Base-by-base conservation (phyloP, 2,113 vertebrate genomes). In the Ophiodon elongatus region DNA sequence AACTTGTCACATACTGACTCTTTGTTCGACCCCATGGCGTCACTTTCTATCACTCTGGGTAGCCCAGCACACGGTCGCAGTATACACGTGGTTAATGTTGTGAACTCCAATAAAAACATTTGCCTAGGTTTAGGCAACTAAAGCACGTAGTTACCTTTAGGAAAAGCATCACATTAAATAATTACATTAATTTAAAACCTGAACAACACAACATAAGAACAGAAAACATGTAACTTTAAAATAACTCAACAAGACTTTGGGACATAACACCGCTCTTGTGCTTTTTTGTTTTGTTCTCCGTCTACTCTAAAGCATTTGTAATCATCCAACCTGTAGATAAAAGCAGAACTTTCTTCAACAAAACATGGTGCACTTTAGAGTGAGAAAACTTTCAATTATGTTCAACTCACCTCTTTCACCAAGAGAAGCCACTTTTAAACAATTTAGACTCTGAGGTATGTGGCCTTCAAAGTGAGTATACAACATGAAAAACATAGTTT, bases 401-500 rank as follows among this genome's bases (percentile, higher is more conserved):
- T 56, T 66, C 45, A 75, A 37, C 17, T 27, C 15, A 2, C 21
- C 4, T 66, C 3, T 73, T 47, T 59, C 33, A 71, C 17, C 9
- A 41, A 56, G 67, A 54, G 39, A 54, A 19, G 1, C 4, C 1
- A 1, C 4, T 39, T 67, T 2, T 23, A 9, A 21, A 17, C 6
- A 15, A 7, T 13, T 15, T 6, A 43, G n/a, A 71, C 39, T 59
- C 2, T 8, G 27, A 57, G 5, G 2, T 45, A 29, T n/a, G 17
- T 62, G 9, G 64, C 33, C 23, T 83, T 77, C 33, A 37, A 50
- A 60, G 63, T 33, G 2, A 52, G 15, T 43, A 57, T 3, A 64
- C 45, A 84, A 31, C n/a, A 54, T 50, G 2, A 67, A n/a, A 63
- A 62, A 45, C 8, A 25, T 17, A 56, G n/a, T 52, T 33, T 67